phyloP scores from a whole-genome alignment of 2,888 invertebrate species.

The Perizoma affinitatum region DNA sequence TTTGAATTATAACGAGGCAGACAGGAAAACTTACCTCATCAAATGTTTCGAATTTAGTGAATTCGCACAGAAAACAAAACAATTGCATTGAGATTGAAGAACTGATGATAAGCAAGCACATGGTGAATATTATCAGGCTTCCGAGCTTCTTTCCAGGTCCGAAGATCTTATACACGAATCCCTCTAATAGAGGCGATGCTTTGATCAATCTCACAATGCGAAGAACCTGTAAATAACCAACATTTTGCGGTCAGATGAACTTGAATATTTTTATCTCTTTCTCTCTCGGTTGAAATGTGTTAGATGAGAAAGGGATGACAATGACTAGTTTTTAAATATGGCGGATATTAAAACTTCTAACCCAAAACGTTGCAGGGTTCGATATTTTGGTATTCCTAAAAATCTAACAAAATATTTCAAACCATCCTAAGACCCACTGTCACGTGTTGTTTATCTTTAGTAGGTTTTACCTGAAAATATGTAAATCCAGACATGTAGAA shows the following conservation, averaged over 20 bases:
- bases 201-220: slow-evolving; percentile 97
- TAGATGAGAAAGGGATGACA: no score
- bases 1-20: no score
- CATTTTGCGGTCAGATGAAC: no score
- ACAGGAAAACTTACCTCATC: slow-evolving; percentile 87
- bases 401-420: no score
- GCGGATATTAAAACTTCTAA: no score
- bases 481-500: slow-evolving; percentile 97
- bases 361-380: no score
- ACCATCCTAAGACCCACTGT: no score
- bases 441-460: no score
- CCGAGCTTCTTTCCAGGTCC: slow-evolving; percentile 99
- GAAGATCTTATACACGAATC: slow-evolving; percentile 97
- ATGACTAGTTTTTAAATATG: no score
- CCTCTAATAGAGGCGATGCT: slow-evolving; percentile 99
- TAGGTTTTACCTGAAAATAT: slow-evolving; percentile 91
- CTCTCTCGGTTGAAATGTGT: no score
- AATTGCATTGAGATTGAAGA: slow-evolving; percentile 99
- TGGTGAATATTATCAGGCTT: slow-evolving; percentile 99
- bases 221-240: slow-evolving; percentile 89
- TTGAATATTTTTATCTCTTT: no score
- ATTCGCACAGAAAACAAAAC: slow-evolving; percentile 97
- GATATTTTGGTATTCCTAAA: no score
- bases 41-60: slow-evolving; percentile 99
- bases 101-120: slow-evolving; percentile 99